A percentile compares a stretch with the other conserved stretches of the same genome.
Conservation (phyloP, 2,113 vertebrate species). For the Istiophorus platypterus region DNA sequence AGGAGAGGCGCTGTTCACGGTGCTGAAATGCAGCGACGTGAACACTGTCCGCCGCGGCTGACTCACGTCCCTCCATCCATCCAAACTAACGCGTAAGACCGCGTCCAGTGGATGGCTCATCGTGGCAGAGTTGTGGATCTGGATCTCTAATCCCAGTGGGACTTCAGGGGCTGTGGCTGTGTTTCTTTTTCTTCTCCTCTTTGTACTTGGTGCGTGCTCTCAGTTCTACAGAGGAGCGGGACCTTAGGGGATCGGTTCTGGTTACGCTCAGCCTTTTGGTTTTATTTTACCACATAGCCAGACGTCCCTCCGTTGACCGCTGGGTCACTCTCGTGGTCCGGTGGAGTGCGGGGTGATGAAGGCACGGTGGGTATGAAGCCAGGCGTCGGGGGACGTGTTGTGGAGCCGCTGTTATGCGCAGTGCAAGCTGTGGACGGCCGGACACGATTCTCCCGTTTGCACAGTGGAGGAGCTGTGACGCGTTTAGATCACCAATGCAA, state of each 20-base stretch:
- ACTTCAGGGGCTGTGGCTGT: neutral
- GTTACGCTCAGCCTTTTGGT: neutral
- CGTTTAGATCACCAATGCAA: conserved; percentile 78
- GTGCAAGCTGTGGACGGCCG: conserved; percentile 35
- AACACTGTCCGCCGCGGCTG: neutral
- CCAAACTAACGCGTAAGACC: neutral
- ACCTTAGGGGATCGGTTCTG: neutral
- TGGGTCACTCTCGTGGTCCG: neutral
- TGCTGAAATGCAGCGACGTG: conserved; percentile 56
- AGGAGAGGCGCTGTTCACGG: conserved; percentile 56
- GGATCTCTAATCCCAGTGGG: neutral
- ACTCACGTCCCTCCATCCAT: neutral
- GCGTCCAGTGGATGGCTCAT: neutral
- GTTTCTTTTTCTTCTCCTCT: no score
- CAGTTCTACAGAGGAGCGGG: no score
- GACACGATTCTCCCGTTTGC: conserved; percentile 48
- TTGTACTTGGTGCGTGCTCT: neutral
- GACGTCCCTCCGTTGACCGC: conserved; percentile 25
- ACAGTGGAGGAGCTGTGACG: conserved; percentile 67
- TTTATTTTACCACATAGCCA: neutral
- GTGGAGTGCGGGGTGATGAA: neutral
- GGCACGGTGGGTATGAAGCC: neutral
- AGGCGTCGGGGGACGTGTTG: neutral
- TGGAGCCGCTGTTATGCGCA: neutral
- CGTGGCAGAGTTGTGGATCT: neutral